Evolutionary conservation across 1,140 invertebrate species (phyloP).

Genomic region (Sarcophaga peregrina): DNA sequence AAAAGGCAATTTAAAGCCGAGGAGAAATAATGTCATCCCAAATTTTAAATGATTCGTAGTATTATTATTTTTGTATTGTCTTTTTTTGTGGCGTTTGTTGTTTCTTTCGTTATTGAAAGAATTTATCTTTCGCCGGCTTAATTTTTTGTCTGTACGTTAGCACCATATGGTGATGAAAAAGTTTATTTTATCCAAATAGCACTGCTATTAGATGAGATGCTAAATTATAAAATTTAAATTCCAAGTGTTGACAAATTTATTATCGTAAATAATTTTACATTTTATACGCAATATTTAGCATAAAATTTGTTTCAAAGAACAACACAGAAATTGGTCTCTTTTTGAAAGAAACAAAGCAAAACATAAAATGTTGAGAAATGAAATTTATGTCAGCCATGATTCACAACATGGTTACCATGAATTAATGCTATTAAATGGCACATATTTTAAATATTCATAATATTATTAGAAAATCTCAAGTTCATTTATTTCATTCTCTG

Average conservation of each 20-base stretch:
- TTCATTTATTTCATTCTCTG: too few species aligned
- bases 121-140: too few species aligned
- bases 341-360: background rate
- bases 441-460: too few species aligned
- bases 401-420: background rate
- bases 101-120: too few species aligned
- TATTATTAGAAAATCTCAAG: too few species aligned
- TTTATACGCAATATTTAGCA: background rate
- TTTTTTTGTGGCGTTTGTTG: too few species aligned
- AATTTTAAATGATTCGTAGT: too few species aligned
- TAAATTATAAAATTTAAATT: background rate
- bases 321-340: background rate
- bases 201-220: too few species aligned
- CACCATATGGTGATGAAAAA: conserved; percentile 35
- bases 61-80: too few species aligned
- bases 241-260: conserved; percentile 29
- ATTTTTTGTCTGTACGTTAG: background rate
- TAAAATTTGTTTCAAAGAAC: background rate
- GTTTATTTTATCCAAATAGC: background rate
- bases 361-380: background rate
- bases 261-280: conserved; percentile 25
- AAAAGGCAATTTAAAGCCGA: background rate
- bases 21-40: too few species aligned
- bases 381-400: background rate
- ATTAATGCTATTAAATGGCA: too few species aligned